Evolutionary conservation across 2,113 vertebrate genomes (phyloP), one percentile per base, ranked within the genome.

Genomic region (Lagopus muta): DNA sequence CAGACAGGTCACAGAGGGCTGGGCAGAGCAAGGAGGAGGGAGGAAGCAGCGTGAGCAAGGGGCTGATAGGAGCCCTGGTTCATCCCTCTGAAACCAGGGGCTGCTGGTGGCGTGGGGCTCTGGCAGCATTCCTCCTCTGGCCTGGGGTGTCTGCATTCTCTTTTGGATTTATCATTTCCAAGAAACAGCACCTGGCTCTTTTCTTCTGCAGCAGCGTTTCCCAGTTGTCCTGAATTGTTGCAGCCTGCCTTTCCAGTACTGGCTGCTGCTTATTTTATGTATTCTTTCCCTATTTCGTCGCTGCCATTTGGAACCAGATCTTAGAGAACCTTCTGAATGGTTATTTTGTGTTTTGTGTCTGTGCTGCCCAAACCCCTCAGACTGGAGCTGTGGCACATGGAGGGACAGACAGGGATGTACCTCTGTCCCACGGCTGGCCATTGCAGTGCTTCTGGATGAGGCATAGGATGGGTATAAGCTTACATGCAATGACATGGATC

Each of bases 1-100:
- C 54, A 40, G 42, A 64, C 93, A 82, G 86, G 86, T 83, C 65
- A 28, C 27, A 40, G 69, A 25, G 45, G 64, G 66, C 61, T 90
- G 70, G 52, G 34, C 69, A 0, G 0, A 13, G 11, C 64, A 36
- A 77, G 48, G 65, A 72, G 67, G 32, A 67, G 64, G 22, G 21
- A 62, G 54, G 40, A 78, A 91, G 69, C 57, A 64, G 58, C 84
- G 69, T 19, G 20, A 81, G 50, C 58, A 20, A 3, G 55, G 73
- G 67, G 36, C 14, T 86, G 52, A 34, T 45, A 6, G 60, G 45
- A 48, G 5, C 50, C 90, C 28, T 18, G 45, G 21, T 81, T 83
- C 55, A 50, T 80, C 43, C 5, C 0, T 45, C 65, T 30, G 43
- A 86, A 89, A 87, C 22, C 10, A 61, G 21, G 65, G 38, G 15